phyloP scores from a whole-genome alignment of 2,113 vertebrate genomes.

The Edolisoma coerulescens region DNA sequence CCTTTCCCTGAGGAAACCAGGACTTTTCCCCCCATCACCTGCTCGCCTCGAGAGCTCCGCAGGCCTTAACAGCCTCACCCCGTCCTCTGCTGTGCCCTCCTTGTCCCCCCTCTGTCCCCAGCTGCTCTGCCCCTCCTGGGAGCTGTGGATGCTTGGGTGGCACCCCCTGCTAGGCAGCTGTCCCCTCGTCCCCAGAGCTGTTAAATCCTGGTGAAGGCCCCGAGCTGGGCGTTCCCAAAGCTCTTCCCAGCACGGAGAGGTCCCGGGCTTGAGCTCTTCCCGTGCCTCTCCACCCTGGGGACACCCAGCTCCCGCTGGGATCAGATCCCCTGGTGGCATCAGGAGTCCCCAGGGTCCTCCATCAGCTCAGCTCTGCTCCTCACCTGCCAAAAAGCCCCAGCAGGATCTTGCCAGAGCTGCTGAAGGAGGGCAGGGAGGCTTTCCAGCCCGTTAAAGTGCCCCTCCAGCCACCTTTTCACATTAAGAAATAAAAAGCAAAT shows the following conservation, averaged over 20 bases:
- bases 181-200: background rate
- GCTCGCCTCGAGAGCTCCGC: background rate
- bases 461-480: conserved; percentile 23
- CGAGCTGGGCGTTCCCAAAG: background rate
- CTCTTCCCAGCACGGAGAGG: background rate
- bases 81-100: background rate
- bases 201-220: background rate
- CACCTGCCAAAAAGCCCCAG: background rate
- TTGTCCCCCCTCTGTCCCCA: background rate
- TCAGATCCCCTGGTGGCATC: background rate
- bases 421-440: background rate
- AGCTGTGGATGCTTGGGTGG: conserved; percentile 20
- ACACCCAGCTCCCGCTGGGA: background rate
- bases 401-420: background rate
- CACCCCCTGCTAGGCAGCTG: background rate
- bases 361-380: background rate
- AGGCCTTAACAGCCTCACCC: background rate
- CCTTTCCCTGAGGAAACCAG: background rate
- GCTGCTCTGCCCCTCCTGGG: conserved; percentile 27
- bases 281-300: background rate
- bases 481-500: conserved; percentile 40
- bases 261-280: background rate
- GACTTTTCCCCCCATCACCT: background rate
- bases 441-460: background rate
- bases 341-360: background rate